Conservation (phyloP, 2,888 invertebrate genomes). For the Chorisops tibialis region DNA sequence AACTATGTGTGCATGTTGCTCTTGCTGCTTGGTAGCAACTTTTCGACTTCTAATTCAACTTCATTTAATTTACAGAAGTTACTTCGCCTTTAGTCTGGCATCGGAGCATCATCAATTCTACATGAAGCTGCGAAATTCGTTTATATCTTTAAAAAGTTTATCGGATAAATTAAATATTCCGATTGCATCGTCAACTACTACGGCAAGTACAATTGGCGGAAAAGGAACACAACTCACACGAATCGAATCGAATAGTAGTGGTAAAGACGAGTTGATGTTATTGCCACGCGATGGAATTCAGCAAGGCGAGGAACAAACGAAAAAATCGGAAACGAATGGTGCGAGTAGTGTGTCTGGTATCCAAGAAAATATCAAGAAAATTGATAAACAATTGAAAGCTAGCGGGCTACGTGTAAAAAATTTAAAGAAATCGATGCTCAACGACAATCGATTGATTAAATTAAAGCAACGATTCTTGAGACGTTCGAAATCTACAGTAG, state of each 20-base stretch:
- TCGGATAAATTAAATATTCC: slow-evolving; percentile 61
- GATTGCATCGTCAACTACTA: slow-evolving; percentile 37
- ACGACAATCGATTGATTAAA: slow-evolving; percentile 35
- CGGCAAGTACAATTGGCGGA: background rate
- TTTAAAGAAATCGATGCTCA: slow-evolving; percentile 37
- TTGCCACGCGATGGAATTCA: too few relatives aligned
- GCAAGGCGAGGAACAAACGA: too few relatives aligned
- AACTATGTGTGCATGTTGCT: background rate
- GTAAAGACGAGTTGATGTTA: background rate
- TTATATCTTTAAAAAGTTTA: slow-evolving; percentile 63
- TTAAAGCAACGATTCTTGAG: slow-evolving; percentile 35
- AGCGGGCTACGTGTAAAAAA: slow-evolving; percentile 34
- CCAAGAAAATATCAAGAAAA: slow-evolving; percentile 31
- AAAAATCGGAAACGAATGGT: background rate
- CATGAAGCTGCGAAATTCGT: slow-evolving; percentile 68
- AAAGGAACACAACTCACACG: background rate
- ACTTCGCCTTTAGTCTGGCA: slow-evolving; percentile 71
- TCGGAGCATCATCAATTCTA: slow-evolving; percentile 77
- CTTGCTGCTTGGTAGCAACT: background rate
- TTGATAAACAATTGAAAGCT: slow-evolving; percentile 34
- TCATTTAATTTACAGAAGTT: slow-evolving; percentile 54
- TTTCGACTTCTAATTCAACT: background rate
- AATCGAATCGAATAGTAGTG: slow-evolving; percentile 11
- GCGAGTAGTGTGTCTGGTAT: slow-evolving; percentile 2
- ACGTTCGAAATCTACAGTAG: slow-evolving; percentile 35